phyloP scores from a whole-genome alignment of 92 coral and sea anemone genomes.

The Phenganax marumi region DNA sequence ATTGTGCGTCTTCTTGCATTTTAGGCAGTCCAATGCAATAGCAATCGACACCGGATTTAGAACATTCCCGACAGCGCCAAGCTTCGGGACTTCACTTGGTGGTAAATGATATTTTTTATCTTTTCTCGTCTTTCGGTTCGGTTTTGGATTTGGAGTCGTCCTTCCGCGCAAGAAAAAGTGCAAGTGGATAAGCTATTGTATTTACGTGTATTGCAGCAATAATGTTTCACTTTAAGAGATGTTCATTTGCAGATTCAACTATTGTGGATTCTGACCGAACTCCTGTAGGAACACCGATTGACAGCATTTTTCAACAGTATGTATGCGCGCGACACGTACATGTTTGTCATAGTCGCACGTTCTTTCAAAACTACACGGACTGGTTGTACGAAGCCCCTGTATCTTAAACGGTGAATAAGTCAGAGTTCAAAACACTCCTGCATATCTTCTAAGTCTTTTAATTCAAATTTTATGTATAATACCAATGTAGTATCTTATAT shows the following conservation, averaged over 20 bases:
- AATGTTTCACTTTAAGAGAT: background rate
- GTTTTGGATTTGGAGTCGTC: too few relatives aligned
- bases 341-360: too few relatives aligned
- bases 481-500: too few relatives aligned
- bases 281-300: slow-evolving; percentile 41
- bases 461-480: background rate
- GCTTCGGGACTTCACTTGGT: slow-evolving; percentile 9
- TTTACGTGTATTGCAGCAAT: background rate
- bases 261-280: slow-evolving; percentile 34
- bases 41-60: slow-evolving; percentile 10
- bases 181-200: background rate
- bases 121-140: background rate
- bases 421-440: too few relatives aligned
- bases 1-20: background rate
- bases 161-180: background rate
- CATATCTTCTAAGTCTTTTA: too few relatives aligned
- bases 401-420: too few relatives aligned
- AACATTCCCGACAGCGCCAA: background rate
- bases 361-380: too few relatives aligned
- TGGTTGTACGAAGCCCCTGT: too few relatives aligned
- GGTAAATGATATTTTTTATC: background rate
- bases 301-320: slow-evolving; percentile 30
- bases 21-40: slow-evolving; percentile 29
- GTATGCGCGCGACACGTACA: background rate
- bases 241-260: slow-evolving; percentile 24